A percentile compares a stretch with the other conserved stretches of the same genome.
Conservation (phyloP, 2,113 vertebrate genomes). For the Dryoscopus gambensis region DNA sequence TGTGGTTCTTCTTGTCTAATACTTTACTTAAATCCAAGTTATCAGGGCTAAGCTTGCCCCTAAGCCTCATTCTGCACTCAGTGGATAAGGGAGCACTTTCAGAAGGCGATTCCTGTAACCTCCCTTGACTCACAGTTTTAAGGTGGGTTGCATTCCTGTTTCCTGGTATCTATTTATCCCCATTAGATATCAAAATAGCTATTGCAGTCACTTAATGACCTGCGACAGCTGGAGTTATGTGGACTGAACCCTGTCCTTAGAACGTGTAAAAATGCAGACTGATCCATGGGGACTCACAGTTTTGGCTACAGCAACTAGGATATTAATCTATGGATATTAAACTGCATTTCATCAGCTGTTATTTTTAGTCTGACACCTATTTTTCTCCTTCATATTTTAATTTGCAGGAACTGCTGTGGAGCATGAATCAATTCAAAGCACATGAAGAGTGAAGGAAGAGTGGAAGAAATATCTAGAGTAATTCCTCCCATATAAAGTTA, state of each 20-base stretch:
- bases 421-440: background rate
- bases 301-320: background rate
- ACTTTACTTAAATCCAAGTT: background rate
- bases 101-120: background rate
- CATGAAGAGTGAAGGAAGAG: background rate
- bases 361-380: background rate
- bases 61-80: background rate
- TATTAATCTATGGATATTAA: background rate
- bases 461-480: background rate
- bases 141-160: background rate
- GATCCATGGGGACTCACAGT: background rate
- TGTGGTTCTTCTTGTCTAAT: background rate
- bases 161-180: background rate
- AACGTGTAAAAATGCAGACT: background rate
- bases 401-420: background rate
- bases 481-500: background rate
- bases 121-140: background rate
- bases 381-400: background rate
- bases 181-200: background rate
- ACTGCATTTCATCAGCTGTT: background rate
- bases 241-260: background rate
- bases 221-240: background rate
- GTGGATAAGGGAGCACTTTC: background rate
- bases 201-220: background rate
- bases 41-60: background rate